Conservation (phyloP, 1,140 invertebrate genomes). For the Drosophila ananassae region DNA sequence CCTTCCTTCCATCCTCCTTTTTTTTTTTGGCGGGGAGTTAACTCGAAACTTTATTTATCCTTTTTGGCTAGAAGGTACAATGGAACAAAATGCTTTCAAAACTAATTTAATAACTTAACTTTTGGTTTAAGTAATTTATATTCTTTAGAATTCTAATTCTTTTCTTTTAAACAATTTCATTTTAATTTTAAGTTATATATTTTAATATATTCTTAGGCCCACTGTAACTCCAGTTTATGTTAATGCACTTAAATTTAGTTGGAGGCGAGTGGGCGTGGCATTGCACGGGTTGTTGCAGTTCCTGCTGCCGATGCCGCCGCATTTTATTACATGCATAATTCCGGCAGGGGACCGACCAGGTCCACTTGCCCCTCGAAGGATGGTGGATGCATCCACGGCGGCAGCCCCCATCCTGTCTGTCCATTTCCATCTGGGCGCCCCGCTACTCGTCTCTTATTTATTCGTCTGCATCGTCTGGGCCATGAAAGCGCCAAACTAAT, state of each 20-base stretch:
- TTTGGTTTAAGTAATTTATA: too few relatives aligned
- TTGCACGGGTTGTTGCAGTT: constrained; percentile 56
- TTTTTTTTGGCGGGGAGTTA: too few relatives aligned
- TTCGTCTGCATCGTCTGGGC: constrained; percentile 63
- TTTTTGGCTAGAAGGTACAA: constrained; percentile 26
- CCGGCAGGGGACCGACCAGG: constrained; percentile 50
- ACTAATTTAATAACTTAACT: too few relatives aligned
- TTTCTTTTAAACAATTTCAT: neutral
- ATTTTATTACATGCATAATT: constrained; percentile 82
- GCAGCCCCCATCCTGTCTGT: constrained; percentile 2
- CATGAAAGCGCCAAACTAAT: constrained; percentile 76
- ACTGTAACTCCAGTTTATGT: constrained; percentile 64
- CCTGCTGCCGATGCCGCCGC: constrained; percentile 55
- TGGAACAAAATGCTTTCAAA: neutral
- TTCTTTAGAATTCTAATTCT: neutral
- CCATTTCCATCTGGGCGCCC: constrained; percentile 24
- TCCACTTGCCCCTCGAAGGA: constrained; percentile 17
- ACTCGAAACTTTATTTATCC: constrained; percentile 76
- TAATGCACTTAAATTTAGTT: constrained; percentile 80
- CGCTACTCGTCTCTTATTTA: constrained; percentile 71
- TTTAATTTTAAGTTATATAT: neutral
- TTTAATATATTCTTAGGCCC: neutral
- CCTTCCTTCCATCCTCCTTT: neutral
- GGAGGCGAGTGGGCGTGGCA: constrained; percentile 50
- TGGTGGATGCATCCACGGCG: neutral